Evolutionary conservation across 2,888 invertebrate species (phyloP).

Genomic region (Theodoxus fluviatilis): DNA sequence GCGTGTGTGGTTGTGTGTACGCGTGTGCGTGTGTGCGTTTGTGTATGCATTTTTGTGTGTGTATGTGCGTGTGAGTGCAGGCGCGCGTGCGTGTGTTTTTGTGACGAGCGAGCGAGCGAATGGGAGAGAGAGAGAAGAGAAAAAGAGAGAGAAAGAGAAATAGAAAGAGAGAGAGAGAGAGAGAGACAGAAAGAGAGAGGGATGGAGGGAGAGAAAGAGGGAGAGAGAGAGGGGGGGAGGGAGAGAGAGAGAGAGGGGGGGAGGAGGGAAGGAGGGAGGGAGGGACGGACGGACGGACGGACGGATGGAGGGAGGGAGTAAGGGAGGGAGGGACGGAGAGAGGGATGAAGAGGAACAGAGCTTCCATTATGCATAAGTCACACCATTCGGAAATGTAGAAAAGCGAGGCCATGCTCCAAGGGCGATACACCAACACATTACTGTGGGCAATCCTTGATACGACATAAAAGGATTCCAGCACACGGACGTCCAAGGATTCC

Average conservation of each 20-base stretch:
- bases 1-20: too few species aligned
- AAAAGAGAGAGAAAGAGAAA: conserved; percentile 11
- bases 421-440: too few species aligned
- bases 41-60: too few species aligned
- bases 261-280: not conserved
- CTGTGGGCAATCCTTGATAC: too few species aligned
- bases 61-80: too few species aligned
- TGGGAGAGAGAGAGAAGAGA: not conserved
- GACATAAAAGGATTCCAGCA: too few species aligned
- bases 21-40: too few species aligned
- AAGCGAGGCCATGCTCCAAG: too few species aligned
- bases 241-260: not conserved
- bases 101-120: not conserved
- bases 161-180: conserved; percentile 4
- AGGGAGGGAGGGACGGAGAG: not conserved
- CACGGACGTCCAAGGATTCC: too few species aligned
- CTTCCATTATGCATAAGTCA: too few species aligned
- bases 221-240: not conserved
- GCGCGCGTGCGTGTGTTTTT: too few species aligned
- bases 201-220: not conserved
- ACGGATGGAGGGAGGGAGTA: not conserved
- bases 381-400: too few species aligned
- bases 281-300: not conserved
- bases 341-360: not conserved
- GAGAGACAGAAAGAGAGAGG: not conserved